A percentile compares a stretch with the other conserved stretches of the same genome.
phyloP scores from a whole-genome alignment of 2,888 invertebrate genomes.

The Lepidonotus clava region DNA sequence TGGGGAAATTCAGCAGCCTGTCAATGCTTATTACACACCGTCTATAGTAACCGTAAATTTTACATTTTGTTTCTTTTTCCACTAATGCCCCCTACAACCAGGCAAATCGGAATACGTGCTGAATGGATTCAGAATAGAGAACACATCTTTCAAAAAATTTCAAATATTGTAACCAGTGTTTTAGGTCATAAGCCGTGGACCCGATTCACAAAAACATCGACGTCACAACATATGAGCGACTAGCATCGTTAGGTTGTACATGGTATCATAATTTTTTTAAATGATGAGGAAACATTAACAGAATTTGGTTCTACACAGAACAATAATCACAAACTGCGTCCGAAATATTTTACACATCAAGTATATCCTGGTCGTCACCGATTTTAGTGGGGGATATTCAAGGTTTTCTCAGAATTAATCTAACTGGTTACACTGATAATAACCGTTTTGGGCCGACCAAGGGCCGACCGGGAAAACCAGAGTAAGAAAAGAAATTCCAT shows the following conservation, averaged over 20 bases:
- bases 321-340: background rate
- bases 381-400: background rate
- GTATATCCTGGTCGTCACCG: background rate
- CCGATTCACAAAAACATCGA: constrained; percentile 14
- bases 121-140: too few species aligned
- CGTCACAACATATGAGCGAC: constrained; percentile 28
- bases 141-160: too few species aligned
- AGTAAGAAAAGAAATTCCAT: constrained; percentile 4
- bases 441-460: too few species aligned
- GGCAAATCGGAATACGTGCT: too few species aligned
- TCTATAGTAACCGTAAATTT: too few species aligned
- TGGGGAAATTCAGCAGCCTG: constrained; percentile 39
- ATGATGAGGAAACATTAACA: background rate
- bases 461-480: background rate
- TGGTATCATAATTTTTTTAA: background rate
- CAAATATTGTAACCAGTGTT: too few species aligned
- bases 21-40: constrained; percentile 7
- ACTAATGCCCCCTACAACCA: too few species aligned
- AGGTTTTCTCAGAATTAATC: constrained; percentile 36
- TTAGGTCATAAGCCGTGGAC: too few species aligned
- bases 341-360: background rate
- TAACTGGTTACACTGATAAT: background rate
- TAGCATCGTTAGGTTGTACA: constrained; percentile 21
- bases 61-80: too few species aligned
- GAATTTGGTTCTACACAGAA: background rate